These are phyloP conservation scores for Montipora foliosa DNA, from an alignment of 64 coral and sea anemone genomes.

Conservation along the genomic window DNA sequence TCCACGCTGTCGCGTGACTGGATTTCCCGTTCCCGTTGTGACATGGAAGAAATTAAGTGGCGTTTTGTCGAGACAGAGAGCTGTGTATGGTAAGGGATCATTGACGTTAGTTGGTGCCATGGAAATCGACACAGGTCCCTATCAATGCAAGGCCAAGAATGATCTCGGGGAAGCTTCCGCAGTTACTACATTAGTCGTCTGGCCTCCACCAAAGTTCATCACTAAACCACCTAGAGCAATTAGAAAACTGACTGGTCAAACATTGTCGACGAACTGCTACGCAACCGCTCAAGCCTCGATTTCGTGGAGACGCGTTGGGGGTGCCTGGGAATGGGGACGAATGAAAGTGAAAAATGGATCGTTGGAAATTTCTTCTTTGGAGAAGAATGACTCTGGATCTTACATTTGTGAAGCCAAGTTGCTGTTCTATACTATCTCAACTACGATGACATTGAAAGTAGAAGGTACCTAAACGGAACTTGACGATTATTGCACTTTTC, in stretches of 20 bases:
- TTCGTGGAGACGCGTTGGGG: background rate
- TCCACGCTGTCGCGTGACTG: conserved; percentile 39
- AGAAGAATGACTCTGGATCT: background rate
- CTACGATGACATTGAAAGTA: background rate
- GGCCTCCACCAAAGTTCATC: background rate
- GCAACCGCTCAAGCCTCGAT: background rate
- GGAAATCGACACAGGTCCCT: background rate
- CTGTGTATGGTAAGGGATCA: too few species aligned
- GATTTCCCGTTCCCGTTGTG: conserved; percentile 26
- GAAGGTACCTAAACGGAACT: too few species aligned
- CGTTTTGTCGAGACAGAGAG: background rate
- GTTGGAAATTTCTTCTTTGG: background rate
- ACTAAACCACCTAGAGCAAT: background rate
- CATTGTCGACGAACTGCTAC: background rate
- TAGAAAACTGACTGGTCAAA: background rate
- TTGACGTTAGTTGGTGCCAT: background rate
- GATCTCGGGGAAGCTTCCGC: background rate
- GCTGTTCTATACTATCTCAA: background rate
- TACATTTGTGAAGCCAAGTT: conserved; percentile 4
- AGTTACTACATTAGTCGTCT: background rate
- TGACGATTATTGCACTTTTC: too few species aligned
- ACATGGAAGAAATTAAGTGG: conserved; percentile 44
- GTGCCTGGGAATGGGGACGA: background rate
- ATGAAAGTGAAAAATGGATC: conserved; percentile 1
- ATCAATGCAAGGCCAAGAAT: conserved; percentile 11